Evolutionary conservation across 2,888 invertebrate genomes (phyloP).

Genomic region (Tenthredo notha): DNA sequence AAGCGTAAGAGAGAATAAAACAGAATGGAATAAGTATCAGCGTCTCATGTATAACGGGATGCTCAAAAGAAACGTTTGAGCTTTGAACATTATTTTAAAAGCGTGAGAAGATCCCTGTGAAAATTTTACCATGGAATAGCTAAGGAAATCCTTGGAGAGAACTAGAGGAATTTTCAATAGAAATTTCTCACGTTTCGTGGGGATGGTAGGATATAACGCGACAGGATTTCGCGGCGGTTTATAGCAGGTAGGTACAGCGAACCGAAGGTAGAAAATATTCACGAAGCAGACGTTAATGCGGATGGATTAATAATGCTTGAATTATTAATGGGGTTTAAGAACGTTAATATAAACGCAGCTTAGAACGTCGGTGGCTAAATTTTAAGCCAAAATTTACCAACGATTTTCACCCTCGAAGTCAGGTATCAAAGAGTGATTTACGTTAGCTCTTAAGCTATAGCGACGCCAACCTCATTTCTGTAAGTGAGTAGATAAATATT

Average conservation of each 20-base stretch:
- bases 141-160: background rate
- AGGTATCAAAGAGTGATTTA: conserved; percentile 29
- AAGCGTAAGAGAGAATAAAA: background rate
- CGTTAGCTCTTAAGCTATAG: background rate
- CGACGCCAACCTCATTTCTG: background rate
- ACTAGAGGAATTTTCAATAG: conserved; percentile 58
- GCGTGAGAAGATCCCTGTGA: background rate
- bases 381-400: conserved; percentile 8
- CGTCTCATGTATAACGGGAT: background rate
- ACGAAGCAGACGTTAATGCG: conserved; percentile 27
- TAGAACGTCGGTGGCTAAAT: conserved; percentile 1
- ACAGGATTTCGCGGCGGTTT: background rate
- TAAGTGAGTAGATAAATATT: conserved; percentile 28
- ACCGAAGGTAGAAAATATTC: conserved; percentile 7
- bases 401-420: conserved; percentile 8
- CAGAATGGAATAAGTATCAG: conserved; percentile 16
- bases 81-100: conserved; percentile 16
- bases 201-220: background rate
- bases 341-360: conserved; percentile 30
- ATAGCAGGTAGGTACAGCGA: background rate
- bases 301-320: conserved; percentile 34
- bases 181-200: conserved; percentile 51
- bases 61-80: conserved; percentile 31
- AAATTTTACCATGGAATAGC: background rate
- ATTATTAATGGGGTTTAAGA: conserved; percentile 26